Percentiles rank a stretch among this genome's conserved stretches.
Evolutionary conservation across 2,888 invertebrate species (phyloP).

Genomic region (Lymantria monacha): DNA sequence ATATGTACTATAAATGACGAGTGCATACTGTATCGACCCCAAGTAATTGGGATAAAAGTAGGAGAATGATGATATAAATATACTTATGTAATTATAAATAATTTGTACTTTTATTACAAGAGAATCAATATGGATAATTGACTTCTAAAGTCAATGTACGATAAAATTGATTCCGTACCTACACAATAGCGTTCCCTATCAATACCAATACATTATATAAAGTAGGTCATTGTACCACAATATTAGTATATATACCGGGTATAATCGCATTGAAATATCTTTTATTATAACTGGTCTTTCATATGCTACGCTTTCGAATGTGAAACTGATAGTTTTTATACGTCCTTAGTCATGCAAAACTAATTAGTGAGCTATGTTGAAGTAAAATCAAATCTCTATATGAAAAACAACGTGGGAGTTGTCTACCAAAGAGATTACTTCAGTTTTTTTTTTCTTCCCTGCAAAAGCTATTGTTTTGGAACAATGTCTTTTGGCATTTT

Average conservation of each 20-base stretch:
- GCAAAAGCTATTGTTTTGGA: slow-evolving; percentile 17
- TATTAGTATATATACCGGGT: slow-evolving; percentile 1
- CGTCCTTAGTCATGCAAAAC: slow-evolving; percentile 69
- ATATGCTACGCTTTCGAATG: slow-evolving; percentile 60
- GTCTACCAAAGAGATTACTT: slow-evolving; percentile 29
- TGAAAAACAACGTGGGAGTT: slow-evolving; percentile 43
- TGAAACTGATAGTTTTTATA: slow-evolving; percentile 55
- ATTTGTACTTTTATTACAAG: neutral
- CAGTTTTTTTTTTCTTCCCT: slow-evolving; percentile 16
- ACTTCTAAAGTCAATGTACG: slow-evolving; percentile 19
- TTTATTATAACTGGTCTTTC: slow-evolving; percentile 18
- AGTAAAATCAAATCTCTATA: slow-evolving; percentile 7
- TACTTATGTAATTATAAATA: neutral
- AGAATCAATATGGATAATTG: slow-evolving; percentile 7
- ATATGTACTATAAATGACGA: too few relatives aligned
- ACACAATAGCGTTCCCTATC: slow-evolving; percentile 24
- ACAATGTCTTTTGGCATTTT: slow-evolving; percentile 13
- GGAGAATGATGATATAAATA: too few relatives aligned
- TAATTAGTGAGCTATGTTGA: slow-evolving; percentile 48
- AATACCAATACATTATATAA: slow-evolving; percentile 12
- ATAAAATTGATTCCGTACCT: slow-evolving; percentile 22
- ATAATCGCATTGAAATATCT: slow-evolving; percentile 14
- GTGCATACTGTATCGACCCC: too few relatives aligned
- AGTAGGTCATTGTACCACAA: slow-evolving; percentile 14
- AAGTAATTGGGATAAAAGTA: too few relatives aligned